Base-by-base conservation (phyloP, 1,140 invertebrate species). In the Stegodyphus dumicola region DNA sequence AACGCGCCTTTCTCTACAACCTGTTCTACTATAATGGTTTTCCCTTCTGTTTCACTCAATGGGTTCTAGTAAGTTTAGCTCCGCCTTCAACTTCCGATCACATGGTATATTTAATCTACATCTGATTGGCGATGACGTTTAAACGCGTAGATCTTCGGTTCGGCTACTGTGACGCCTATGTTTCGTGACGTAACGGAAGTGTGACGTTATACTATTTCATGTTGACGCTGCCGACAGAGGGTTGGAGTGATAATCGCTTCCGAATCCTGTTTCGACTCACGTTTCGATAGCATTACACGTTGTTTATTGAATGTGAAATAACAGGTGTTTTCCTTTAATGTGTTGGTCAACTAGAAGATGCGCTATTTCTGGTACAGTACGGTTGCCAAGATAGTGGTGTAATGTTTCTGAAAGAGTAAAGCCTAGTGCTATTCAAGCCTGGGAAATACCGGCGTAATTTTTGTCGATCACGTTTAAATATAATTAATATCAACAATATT, bases 1-100 rank as follows among this genome's bases (percentile, higher is more conserved):
- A 71, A 11, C 60, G 15, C n/a, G 75, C 56, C 53, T 33, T 53
- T 49, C 78, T 33, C 15, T 71, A 4, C 80, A 13, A 51, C 33
- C 6, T 54, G 80, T 75, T 75, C 64, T 64, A 83, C 73, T 53
- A 60, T 17, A 83, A 83, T 83, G 80, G 80, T 83, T 83, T 83
- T 83, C 18, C 80, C 80, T 75, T 65, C 53, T 33, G 33, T 83
- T 83, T 83, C 75, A 73, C 80, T 83, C 70, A 83, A 83, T 83
- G 80, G 52, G 51, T 75, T 67, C 71, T 60, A 60, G 70, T 60
- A 80, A 33, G 54, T 49, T 80, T 56, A n/a, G 80, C 70, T 75
- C 79, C 79, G 54, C 80, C 80, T 70, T 56, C 11, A 13, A 83
- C 80, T 83, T 83, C 80, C 80, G 80, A 83, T 83, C 80, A 75